Conservation (phyloP, 2,113 vertebrate species). For the Porphyrio hochstetteri region DNA sequence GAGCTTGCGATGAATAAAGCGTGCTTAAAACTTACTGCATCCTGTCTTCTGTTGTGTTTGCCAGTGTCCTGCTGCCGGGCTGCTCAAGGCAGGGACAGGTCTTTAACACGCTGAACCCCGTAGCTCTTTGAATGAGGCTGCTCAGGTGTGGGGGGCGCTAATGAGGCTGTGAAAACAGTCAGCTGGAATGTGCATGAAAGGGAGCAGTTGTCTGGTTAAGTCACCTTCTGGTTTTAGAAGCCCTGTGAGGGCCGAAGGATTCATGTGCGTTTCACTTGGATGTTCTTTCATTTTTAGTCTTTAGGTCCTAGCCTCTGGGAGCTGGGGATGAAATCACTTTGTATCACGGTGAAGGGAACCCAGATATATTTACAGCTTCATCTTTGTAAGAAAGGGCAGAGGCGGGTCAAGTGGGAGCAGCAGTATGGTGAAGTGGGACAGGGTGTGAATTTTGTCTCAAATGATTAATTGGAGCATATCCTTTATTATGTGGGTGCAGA, state of each 20-base stretch:
- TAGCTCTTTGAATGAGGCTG: background rate
- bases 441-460: background rate
- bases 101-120: background rate
- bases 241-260: background rate
- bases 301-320: background rate
- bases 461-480: background rate
- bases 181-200: background rate
- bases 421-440: background rate
- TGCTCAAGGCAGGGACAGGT: background rate
- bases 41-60: background rate
- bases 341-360: background rate
- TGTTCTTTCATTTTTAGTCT: background rate
- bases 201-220: background rate
- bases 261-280: background rate
- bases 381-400: background rate
- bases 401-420: background rate
- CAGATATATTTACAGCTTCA: background rate
- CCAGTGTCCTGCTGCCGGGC: background rate
- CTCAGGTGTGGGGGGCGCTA: background rate
- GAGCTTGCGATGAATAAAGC: slow-evolving; percentile 68
- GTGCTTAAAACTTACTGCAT: background rate
- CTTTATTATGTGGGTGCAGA: background rate
- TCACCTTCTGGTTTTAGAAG: background rate
- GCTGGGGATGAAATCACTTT: background rate
- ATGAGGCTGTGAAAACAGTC: background rate